phyloP scores from a whole-genome alignment of 2,113 vertebrate genomes.

The Ictalurus punctatus region DNA sequence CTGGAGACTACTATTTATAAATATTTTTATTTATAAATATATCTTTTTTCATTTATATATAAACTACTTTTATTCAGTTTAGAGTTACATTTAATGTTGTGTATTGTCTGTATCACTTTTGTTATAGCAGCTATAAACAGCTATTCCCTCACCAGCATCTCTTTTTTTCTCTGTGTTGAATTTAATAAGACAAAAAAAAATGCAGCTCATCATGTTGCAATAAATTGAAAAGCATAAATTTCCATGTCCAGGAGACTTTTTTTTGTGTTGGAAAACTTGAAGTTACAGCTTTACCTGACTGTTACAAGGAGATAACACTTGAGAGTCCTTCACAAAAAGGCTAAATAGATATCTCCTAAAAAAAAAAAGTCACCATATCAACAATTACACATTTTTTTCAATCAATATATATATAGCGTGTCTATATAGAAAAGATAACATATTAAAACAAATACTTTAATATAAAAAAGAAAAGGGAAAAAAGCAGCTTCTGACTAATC shows the following conservation, averaged over 20 bases:
- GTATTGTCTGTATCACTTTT: not conserved
- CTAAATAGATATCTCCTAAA: not conserved
- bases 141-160: not conserved
- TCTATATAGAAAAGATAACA: not conserved
- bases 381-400: not conserved
- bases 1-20: too few relatives aligned
- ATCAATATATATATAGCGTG: not conserved
- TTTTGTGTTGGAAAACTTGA: too few relatives aligned
- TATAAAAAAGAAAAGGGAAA: not conserved
- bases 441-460: not conserved
- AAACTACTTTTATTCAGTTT: too few relatives aligned
- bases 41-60: too few relatives aligned
- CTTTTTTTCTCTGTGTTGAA: not conserved
- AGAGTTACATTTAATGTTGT: not conserved
- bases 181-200: not conserved
- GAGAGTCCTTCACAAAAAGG: not conserved
- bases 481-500: not conserved
- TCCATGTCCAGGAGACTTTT: not conserved
- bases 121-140: not conserved
- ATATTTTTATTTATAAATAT: too few relatives aligned
- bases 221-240: not conserved
- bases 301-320: not conserved
- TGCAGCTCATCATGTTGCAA: not conserved
- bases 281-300: not conserved
- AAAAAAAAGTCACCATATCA: not conserved